A percentile compares a stretch with the other conserved stretches of the same genome.
Conservation (phyloP, 1,140 invertebrate species). For the Coelopa frigida region DNA sequence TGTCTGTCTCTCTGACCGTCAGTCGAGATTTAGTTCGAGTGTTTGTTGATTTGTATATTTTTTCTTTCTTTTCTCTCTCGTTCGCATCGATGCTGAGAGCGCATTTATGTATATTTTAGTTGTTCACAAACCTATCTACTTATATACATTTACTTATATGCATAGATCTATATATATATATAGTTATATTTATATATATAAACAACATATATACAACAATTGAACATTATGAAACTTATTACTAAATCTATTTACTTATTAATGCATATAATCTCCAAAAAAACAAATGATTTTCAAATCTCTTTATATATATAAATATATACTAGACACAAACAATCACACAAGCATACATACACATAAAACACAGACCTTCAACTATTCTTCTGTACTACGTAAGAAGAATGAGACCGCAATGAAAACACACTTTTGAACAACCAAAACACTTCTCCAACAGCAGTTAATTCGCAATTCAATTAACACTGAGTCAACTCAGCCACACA, state of each 20-base stretch:
- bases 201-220: slow-evolving; percentile 8
- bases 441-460: too few relatives aligned
- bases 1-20: too few relatives aligned
- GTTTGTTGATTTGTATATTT: slow-evolving; percentile 5
- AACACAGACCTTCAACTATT: too few relatives aligned
- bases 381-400: too few relatives aligned
- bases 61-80: slow-evolving; percentile 8
- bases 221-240: slow-evolving; percentile 5
- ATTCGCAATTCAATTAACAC: too few relatives aligned
- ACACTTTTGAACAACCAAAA: too few relatives aligned
- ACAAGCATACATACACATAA: too few relatives aligned
- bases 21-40: slow-evolving; percentile 1
- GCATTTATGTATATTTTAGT: slow-evolving; percentile 8
- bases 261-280: slow-evolving; percentile 9
- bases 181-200: neutral
- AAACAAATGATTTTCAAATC: neutral
- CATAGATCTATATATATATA: slow-evolving; percentile 7
- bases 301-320: slow-evolving; percentile 11
- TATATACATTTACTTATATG: slow-evolving; percentile 1
- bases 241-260: slow-evolving; percentile 10
- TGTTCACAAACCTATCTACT: too few relatives aligned
- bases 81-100: slow-evolving; percentile 7
- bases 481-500: too few relatives aligned
- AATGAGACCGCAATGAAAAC: too few relatives aligned
- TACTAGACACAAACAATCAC: too few relatives aligned